These are phyloP conservation scores for Tenrec ecaudatus DNA, from an alignment of 2,113 vertebrate genomes.

Conservation along the genomic window DNA sequence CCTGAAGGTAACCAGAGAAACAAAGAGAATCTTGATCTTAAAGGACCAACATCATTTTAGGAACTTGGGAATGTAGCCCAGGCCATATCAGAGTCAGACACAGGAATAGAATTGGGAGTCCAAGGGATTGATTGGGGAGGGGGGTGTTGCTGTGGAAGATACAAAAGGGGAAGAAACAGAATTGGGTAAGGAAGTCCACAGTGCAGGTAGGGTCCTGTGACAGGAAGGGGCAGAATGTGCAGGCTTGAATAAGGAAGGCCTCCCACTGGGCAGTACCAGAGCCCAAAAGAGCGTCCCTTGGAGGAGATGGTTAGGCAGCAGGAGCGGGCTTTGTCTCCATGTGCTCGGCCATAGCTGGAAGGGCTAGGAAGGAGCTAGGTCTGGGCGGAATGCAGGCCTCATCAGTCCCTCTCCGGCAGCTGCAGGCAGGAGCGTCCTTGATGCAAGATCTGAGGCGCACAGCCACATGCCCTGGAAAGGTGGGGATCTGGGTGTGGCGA, in stretches of 20 bases:
- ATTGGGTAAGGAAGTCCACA: background rate
- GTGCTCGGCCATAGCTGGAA: background rate
- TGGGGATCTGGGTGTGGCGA: too few species aligned
- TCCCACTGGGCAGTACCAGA: background rate
- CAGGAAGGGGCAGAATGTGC: background rate
- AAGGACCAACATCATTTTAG: background rate
- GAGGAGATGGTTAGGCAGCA: background rate
- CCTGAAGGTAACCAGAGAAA: background rate
- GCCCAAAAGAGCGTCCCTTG: background rate
- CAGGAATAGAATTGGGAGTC: background rate
- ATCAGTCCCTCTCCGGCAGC: background rate
- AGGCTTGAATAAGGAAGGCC: background rate
- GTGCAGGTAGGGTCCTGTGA: background rate
- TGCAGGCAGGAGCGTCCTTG: background rate
- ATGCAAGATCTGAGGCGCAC: too few species aligned
- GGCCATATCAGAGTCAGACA: background rate
- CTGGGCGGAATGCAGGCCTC: background rate
- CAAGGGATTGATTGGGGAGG: background rate
- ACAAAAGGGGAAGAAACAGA: background rate
- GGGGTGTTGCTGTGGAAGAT: background rate
- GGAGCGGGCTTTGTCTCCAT: background rate
- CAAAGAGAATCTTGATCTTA: background rate
- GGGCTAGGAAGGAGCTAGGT: too few species aligned
- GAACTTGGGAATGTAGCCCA: background rate
- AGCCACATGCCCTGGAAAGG: too few species aligned